Conservation (phyloP, 1,140 invertebrate genomes). For the Drosophila bocqueti region DNA sequence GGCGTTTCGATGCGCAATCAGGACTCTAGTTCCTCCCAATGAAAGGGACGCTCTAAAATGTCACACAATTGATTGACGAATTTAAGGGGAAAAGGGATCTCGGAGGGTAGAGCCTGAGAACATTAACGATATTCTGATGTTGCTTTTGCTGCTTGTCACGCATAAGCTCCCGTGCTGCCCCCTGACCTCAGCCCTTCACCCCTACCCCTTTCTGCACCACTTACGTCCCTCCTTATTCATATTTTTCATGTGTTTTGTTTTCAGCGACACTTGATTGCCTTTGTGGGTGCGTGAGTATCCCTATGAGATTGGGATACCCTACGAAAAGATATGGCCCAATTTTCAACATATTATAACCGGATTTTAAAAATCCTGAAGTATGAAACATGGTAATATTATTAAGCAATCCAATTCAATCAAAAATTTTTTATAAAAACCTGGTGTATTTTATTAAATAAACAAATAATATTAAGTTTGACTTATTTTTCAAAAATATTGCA, state of each 20-base stretch:
- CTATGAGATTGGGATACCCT: slow-evolving; percentile 26
- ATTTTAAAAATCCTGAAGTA: neutral
- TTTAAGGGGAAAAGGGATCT: slow-evolving; percentile 19
- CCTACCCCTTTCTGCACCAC: neutral
- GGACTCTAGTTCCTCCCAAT: neutral
- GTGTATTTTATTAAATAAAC: too few species aligned
- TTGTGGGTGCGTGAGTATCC: slow-evolving; percentile 35
- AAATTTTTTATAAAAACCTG: too few species aligned
- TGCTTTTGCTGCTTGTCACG: slow-evolving; percentile 60
- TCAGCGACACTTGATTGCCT: slow-evolving; percentile 75
- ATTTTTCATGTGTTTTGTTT: slow-evolving; percentile 67
- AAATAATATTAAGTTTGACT: too few species aligned
- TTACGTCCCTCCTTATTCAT: neutral
- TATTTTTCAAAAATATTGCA: too few species aligned
- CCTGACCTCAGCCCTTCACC: neutral
- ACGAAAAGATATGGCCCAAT: neutral
- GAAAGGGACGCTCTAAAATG: slow-evolving; percentile 14
- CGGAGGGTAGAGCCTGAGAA: neutral
- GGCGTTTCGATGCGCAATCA: slow-evolving; percentile 20
- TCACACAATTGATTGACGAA: slow-evolving; percentile 28
- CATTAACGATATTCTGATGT: slow-evolving; percentile 26
- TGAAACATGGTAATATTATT: neutral
- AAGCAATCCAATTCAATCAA: too few species aligned
- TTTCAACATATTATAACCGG: neutral
- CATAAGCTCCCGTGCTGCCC: slow-evolving; percentile 46